Evolutionary conservation across 1,140 invertebrate species (phyloP), one percentile per base, ranked within the genome.

Genomic region (Sminthurinus signatus): DNA sequence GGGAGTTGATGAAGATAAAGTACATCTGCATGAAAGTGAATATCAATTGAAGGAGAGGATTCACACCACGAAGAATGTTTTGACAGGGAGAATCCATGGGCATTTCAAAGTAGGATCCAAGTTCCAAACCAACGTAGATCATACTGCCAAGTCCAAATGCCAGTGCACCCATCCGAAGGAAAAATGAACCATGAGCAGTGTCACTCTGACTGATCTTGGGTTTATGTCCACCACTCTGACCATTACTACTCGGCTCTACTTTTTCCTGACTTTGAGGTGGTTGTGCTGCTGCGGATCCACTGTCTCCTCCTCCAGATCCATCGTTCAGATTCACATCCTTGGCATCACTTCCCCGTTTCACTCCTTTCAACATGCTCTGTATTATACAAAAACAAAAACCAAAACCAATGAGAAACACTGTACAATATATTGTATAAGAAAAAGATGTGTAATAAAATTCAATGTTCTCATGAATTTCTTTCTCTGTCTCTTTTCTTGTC

Each of bases 21-120:
- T 97, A 97, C 90, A 97, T 96, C 79, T 98, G 95, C 84, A 93
- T 93, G 75, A 98, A 97, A 15, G 93, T 96, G 80, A 97, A 98
- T 32, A 95, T 85, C 84, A 96, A 92, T 74, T 97, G 93, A 10
- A 97, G 81, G 66, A 96, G 80, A 29, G 92, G 91, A 78, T 94
- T 93, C n/a, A 96, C 83, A 25, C 89, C 89, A 68, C 87, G 84
- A 48, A 94, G 79, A 58, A 94, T 89, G 73, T 91, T 86, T 79
- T 93, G 92, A 74, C 89, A 96, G 1, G 87, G 88, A 25, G 89
- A 94, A 60, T 83, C 84, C 69, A 87, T 84, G n/a, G 88, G 91
- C 57, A 93, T 85, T 78, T 95, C 91, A 75, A 94, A 93, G 80
- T 93, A 94, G n/a, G 87, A 84, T 17, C 92, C 91, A 72, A 94